A percentile compares a stretch with the other conserved stretches of the same genome.
These are phyloP conservation scores for Chloromyia formosa DNA, from an alignment of 2,888 invertebrate genomes.

Conservation along the genomic window DNA sequence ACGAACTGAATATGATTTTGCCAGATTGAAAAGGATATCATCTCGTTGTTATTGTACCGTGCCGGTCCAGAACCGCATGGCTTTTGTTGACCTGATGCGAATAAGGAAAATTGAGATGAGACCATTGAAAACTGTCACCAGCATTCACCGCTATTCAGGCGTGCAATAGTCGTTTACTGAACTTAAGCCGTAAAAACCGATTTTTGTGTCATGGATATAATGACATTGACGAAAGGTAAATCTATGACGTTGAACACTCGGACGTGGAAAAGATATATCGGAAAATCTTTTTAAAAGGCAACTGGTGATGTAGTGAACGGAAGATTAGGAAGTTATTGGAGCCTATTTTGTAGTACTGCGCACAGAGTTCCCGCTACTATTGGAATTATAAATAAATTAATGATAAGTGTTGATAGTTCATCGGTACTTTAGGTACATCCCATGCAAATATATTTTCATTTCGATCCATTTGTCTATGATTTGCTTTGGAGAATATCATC, in stretches of 20 bases:
- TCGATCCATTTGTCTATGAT: too few species aligned
- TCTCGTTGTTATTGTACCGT: neutral
- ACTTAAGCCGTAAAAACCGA: conserved; percentile 31
- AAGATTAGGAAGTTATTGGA: too few species aligned
- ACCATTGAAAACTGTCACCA: conserved; percentile 7
- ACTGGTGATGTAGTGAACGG: too few species aligned
- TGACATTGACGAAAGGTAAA: neutral
- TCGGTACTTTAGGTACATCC: too few species aligned
- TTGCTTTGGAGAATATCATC: too few species aligned
- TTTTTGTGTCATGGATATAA: conserved; percentile 24
- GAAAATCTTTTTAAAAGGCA: conserved; percentile 32
- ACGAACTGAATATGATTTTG: neutral
- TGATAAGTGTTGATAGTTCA: too few species aligned
- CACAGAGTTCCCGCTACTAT: too few species aligned
- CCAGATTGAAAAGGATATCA: conserved; percentile 1
- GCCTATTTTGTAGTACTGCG: too few species aligned
- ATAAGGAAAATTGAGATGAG: conserved; percentile 12
- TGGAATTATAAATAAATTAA: too few species aligned
- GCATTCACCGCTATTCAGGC: conserved; percentile 8
- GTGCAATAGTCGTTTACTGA: conserved; percentile 32
- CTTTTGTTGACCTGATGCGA: conserved; percentile 18
- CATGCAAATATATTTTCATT: too few species aligned
- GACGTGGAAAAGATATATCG: conserved; percentile 4
- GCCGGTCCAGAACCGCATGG: neutral
- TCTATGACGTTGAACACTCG: conserved; percentile 25